Conservation (phyloP, 2,888 invertebrate species). For the Patella pellucida region DNA sequence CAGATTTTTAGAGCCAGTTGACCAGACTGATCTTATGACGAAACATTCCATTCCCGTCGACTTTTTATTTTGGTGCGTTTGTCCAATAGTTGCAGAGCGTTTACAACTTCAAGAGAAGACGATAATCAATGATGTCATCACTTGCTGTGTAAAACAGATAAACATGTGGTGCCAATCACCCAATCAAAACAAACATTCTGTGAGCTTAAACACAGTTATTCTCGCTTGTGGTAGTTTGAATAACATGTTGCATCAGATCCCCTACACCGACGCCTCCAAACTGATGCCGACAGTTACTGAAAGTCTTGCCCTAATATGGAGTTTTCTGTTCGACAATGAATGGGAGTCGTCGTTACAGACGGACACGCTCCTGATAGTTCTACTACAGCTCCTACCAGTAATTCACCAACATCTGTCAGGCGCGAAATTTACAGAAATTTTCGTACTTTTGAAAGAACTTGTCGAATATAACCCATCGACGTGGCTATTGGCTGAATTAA, state of each 20-base stretch:
- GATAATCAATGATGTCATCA: not conserved
- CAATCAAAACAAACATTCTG: not conserved
- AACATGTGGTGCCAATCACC: not conserved
- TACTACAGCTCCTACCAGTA: not conserved
- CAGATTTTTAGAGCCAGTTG: not conserved
- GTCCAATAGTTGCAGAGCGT: not conserved
- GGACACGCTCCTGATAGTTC: not conserved
- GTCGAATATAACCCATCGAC: not conserved
- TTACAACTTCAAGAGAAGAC: not conserved
- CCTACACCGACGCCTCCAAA: not conserved
- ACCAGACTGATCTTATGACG: not conserved
- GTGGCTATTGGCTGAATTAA: not conserved
- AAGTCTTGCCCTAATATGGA: not conserved
- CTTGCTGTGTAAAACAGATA: not conserved
- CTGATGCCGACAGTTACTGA: not conserved
- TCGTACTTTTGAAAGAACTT: not conserved
- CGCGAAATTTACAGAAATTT: not conserved
- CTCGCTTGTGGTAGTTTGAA: not conserved
- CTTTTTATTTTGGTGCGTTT: not conserved
- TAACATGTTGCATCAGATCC: not conserved
- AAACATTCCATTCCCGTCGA: not conserved
- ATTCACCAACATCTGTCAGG: not conserved
- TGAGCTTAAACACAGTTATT: not conserved
- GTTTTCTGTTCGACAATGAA: not conserved
- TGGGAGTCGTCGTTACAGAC: not conserved